Evolutionary conservation across 2,797 vertebrate species (phyloP), one percentile per base, ranked within the genome.

Genomic region (Alosa sapidissima): DNA sequence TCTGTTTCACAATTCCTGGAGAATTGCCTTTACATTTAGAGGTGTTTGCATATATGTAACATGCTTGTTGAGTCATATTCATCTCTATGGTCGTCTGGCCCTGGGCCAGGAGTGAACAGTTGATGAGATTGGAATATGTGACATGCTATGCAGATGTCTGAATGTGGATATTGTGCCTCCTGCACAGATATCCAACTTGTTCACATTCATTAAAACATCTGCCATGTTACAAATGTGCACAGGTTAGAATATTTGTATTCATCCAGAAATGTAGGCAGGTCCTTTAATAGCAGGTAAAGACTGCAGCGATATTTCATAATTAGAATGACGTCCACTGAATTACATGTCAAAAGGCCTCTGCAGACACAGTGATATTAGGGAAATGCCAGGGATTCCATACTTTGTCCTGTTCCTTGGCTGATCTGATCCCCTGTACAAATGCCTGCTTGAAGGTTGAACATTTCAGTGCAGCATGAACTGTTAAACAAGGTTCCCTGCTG

Each of bases 401-500:
- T 62, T 62, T 62, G 58, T 62, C 58, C n/a, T 10, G 16, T 16
- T 6, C 21, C 5, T 21, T 21, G n/a, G n/a, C 1, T n/a, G n/a
- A 9, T 62, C 8, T 1, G 28, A 28, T 28, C 16, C n/a, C 58
- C n/a, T 62, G 8, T 62, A 7, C n/a, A 62, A 24, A 62, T 24
- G 58, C 58, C 7, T 45, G 19, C 36, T 41, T 33, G 13, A 45
- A 41, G 68, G 68, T 19, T 41, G 1, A 75, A 2, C 4, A 75
- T 75, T 75, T 75, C 36, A 75, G 14, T 16, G 14, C 11, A 49
- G 81, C 49, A 45, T 75, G 93, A 94, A 93, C 93, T 92, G 90
- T 94, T 95, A 94, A 94, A 93, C 92, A 93, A 94, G 93, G 92
- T 94, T 92, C 91, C 86, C 81, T 45, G 90, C 91, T 89, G 90